Conservation (phyloP, 2,888 invertebrate genomes). For the Brenthis hecate region DNA sequence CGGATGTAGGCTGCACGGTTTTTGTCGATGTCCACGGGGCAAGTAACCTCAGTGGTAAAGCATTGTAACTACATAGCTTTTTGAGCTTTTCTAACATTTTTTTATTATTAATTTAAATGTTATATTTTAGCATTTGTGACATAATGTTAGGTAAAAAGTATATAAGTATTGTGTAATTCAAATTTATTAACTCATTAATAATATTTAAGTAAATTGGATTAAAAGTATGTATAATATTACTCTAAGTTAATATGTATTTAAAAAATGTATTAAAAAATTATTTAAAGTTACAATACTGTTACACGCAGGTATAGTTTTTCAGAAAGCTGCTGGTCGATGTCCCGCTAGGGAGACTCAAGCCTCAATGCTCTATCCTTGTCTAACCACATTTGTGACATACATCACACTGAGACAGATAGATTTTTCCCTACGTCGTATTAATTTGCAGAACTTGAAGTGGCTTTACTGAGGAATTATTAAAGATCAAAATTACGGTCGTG, state of each 20-base stretch:
- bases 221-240: no score
- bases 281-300: conserved; percentile 60
- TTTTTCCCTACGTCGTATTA: conserved; percentile 48
- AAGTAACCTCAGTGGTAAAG: conserved; percentile 65
- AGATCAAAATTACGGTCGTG: conserved; percentile 68
- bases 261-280: conserved; percentile 24
- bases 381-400: conserved; percentile 47
- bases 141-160: no score
- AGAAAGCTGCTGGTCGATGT: conserved; percentile 82
- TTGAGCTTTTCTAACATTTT: conserved; percentile 7
- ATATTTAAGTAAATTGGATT: no score
- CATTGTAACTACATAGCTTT: conserved; percentile 56
- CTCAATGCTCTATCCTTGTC: conserved; percentile 59
- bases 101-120: not conserved
- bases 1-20: conserved; percentile 76
- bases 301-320: conserved; percentile 66
- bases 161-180: no score
- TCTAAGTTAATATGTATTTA: not conserved
- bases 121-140: no score
- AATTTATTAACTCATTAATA: no score
- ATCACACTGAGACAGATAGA: conserved; percentile 57
- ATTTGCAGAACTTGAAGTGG: conserved; percentile 76
- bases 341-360: conserved; percentile 77
- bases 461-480: conserved; percentile 69
- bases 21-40: conserved; percentile 82